phyloP scores from a whole-genome alignment of 2,113 vertebrate species.

The Nannospalax galili region DNA sequence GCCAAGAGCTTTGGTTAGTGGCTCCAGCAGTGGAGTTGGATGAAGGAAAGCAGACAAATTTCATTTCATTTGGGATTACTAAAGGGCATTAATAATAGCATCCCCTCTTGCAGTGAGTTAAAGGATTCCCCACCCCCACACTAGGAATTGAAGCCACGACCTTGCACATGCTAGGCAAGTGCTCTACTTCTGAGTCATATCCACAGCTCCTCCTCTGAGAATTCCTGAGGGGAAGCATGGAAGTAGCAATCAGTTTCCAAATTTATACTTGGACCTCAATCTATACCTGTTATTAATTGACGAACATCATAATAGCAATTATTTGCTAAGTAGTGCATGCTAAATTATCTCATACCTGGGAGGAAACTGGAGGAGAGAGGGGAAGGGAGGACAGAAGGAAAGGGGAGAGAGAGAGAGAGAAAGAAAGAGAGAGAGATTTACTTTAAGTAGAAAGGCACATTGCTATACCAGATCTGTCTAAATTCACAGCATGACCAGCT shows the following conservation, averaged over 20 bases:
- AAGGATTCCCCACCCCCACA: neutral
- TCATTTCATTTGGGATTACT: conserved; percentile 40
- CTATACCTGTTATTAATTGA: neutral
- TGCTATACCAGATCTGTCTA: conserved; percentile 27
- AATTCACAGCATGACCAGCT: neutral
- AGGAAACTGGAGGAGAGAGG: neutral
- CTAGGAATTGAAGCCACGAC: neutral
- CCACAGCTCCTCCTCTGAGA: neutral
- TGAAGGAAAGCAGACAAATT: conserved; percentile 9
- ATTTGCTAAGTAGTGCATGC: neutral
- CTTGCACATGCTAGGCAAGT: neutral
- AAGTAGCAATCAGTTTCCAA: conserved; percentile 21
- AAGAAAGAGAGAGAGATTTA: neutral
- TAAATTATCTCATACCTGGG: conserved; percentile 33
- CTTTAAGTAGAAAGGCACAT: conserved; percentile 26
- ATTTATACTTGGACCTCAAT: conserved; percentile 15
- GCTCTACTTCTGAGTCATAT: neutral
- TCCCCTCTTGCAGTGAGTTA: conserved; percentile 20
- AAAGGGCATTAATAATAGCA: neutral
- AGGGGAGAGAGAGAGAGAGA: neutral
- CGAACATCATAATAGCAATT: conserved; percentile 34
- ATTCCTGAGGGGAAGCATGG: neutral
- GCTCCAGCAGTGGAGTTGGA: conserved; percentile 25
- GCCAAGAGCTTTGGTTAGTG: conserved; percentile 38
- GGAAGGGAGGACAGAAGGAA: neutral